A percentile compares a stretch with the other conserved stretches of the same genome.
Evolutionary conservation across 2,888 invertebrate species (phyloP).

Genomic region (Dioctria rufipes): DNA sequence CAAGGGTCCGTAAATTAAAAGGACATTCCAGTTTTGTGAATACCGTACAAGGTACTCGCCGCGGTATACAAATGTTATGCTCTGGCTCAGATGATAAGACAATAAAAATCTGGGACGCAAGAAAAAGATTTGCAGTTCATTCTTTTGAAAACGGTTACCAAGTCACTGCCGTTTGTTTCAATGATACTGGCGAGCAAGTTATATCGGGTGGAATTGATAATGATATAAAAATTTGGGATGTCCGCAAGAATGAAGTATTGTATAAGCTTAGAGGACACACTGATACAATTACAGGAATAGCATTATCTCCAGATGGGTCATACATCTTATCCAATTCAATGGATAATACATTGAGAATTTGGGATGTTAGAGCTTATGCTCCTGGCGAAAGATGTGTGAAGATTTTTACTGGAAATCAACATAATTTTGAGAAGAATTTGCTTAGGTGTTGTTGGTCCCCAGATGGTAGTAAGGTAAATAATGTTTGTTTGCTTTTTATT

Average conservation of each 20-base stretch:
- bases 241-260: constrained; percentile 87
- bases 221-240: constrained; percentile 97
- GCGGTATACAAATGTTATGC: constrained; percentile 92
- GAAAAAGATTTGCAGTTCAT: constrained; percentile 85
- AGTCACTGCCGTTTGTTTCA: constrained; percentile 91
- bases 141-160: constrained; percentile 83
- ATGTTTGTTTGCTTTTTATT: neutral
- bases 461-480: constrained; percentile 87
- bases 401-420: constrained; percentile 92
- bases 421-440: constrained; percentile 98
- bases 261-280: constrained; percentile 93
- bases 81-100: constrained; percentile 94
- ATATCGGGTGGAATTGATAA: constrained; percentile 98
- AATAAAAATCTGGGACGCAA: constrained; percentile 88
- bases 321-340: constrained; percentile 96
- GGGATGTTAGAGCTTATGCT: constrained; percentile 97
- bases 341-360: constrained; percentile 96
- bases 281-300: constrained; percentile 94
- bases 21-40: constrained; percentile 86
- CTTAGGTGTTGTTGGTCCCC: constrained; percentile 94
- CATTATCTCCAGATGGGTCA: constrained; percentile 83
- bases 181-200: constrained; percentile 95
- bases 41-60: constrained; percentile 78
- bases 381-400: constrained; percentile 94
- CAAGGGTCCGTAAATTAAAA: constrained; percentile 90